Percentiles rank a stretch among this genome's conserved stretches.
phyloP scores from a whole-genome alignment of 2,888 invertebrate species.

The Lobophora halterata region DNA sequence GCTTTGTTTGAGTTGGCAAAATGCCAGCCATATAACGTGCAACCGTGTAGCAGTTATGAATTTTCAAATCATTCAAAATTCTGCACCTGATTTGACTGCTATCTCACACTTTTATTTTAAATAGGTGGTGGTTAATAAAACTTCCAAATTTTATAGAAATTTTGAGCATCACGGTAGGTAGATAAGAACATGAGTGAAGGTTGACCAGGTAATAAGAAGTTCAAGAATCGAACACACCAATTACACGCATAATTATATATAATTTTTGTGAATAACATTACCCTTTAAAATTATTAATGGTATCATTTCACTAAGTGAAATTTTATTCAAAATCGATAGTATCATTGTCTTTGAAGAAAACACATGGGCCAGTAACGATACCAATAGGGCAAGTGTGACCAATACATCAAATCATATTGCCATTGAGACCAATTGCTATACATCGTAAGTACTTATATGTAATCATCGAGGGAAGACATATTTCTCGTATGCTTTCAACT shows the following conservation, averaged over 20 bases:
- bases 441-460: slow-evolving; percentile 25
- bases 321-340: slow-evolving; percentile 2
- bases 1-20: slow-evolving; percentile 28
- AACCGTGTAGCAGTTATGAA: slow-evolving; percentile 15
- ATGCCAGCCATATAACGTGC: slow-evolving; percentile 22
- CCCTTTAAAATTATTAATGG: too few relatives aligned
- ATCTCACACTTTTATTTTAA: slow-evolving; percentile 10
- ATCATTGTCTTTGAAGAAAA: slow-evolving; percentile 5
- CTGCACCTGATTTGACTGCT: too few relatives aligned
- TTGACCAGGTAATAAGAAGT: slow-evolving; percentile 23
- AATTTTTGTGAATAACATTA: too few relatives aligned
- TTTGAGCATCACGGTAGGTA: too few relatives aligned
- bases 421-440: slow-evolving; percentile 61
- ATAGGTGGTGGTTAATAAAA: slow-evolving; percentile 20
- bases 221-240: slow-evolving; percentile 3
- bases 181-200: too few relatives aligned
- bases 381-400: slow-evolving; percentile 43
- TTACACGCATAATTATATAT: slow-evolving; percentile 2
- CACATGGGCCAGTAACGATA: slow-evolving; percentile 24
- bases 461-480: slow-evolving; percentile 29
- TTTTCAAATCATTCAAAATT: too few relatives aligned
- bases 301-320: not conserved
- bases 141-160: too few relatives aligned
- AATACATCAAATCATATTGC: slow-evolving; percentile 58
- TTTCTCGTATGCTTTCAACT: slow-evolving; percentile 22